Percentiles rank a stretch among this genome's conserved stretches.
These are phyloP conservation scores for Drosophila helvetica DNA, from an alignment of 2,888 invertebrate genomes.

Conservation along the genomic window DNA sequence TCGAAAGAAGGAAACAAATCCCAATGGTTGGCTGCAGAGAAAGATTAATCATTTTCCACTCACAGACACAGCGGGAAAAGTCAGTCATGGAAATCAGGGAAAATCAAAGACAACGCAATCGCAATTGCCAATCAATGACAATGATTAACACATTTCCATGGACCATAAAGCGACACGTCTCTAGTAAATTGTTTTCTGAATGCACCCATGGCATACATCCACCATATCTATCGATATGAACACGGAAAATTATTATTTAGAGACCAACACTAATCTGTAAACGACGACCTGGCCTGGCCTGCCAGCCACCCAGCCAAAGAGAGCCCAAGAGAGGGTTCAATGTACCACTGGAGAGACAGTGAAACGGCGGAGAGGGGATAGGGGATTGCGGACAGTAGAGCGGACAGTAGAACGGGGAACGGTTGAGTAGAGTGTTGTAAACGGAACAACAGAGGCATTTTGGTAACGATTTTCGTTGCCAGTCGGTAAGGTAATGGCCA, in stretches of 20 bases:
- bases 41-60: conserved; percentile 42
- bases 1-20: conserved; percentile 34
- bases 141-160: conserved; percentile 48
- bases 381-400: conserved; percentile 17
- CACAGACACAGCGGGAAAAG: conserved; percentile 38
- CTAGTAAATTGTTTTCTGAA: conserved; percentile 39
- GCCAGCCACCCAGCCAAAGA: background rate
- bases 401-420: conserved; percentile 20
- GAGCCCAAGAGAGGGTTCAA: conserved; percentile 57
- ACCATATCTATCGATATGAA: background rate
- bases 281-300: conserved; percentile 7
- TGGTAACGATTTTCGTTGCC: conserved; percentile 39
- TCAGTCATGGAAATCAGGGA: background rate
- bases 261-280: conserved; percentile 37
- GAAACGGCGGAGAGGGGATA: conserved; percentile 8
- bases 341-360: conserved; percentile 35
- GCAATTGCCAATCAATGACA: conserved; percentile 39
- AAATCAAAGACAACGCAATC: conserved; percentile 24
- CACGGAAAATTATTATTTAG: conserved; percentile 41
- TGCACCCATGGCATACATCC: conserved; percentile 45
- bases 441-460: conserved; percentile 34
- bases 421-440: conserved; percentile 12
- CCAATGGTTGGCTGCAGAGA: conserved; percentile 4
- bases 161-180: conserved; percentile 35
- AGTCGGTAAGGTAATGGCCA: conserved; percentile 6